A percentile compares a stretch with the other conserved stretches of the same genome.
phyloP scores from a whole-genome alignment of 2,888 invertebrate species.

The Chirona hameri region DNA sequence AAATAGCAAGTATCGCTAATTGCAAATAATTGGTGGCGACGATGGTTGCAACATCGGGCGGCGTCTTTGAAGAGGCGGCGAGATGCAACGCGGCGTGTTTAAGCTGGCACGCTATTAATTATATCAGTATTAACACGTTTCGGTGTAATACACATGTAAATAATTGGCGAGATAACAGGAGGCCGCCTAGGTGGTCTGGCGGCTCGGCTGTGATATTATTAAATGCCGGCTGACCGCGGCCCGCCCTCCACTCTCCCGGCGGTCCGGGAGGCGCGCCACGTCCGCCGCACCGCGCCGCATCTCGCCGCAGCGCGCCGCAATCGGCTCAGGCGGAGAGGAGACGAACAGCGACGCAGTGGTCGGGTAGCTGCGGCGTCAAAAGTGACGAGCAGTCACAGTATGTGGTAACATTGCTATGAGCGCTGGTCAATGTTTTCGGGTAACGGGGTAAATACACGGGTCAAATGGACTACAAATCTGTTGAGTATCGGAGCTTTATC shows the following conservation, averaged over 20 bases:
- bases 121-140: slow-evolving; percentile 14
- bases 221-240: neutral
- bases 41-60: neutral
- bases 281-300: neutral
- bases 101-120: neutral
- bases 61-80: slow-evolving; percentile 12
- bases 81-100: slow-evolving; percentile 12
- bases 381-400: no score
- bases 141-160: slow-evolving; percentile 23
- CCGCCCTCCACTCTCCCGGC: neutral
- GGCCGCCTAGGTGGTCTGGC: neutral
- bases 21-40: slow-evolving; percentile 13
- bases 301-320: no score
- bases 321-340: no score
- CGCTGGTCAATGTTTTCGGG: no score
- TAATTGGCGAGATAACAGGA: neutral
- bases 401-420: no score
- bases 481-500: no score
- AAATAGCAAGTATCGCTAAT: slow-evolving; percentile 28
- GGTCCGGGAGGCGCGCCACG: neutral
- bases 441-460: no score
- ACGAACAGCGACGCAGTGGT: no score
- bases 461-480: no score
- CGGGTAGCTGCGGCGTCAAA: no score
- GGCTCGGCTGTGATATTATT: neutral